phyloP scores from a whole-genome alignment of 2,888 invertebrate species.

The Drosophila hamatofila region DNA sequence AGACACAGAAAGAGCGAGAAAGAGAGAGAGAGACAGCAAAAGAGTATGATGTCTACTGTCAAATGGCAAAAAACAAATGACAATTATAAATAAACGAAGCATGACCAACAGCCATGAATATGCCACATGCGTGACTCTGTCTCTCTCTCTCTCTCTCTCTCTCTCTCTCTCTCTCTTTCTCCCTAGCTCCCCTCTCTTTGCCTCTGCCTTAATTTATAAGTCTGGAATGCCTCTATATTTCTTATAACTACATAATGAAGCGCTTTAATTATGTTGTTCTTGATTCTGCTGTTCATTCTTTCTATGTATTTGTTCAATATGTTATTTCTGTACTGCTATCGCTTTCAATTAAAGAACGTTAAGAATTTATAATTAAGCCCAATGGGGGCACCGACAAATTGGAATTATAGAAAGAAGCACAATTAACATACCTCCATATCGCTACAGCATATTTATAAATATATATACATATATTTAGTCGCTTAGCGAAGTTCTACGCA shows the following conservation, averaged over 20 bases:
- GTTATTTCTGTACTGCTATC: slow-evolving; percentile 28
- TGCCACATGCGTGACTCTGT: slow-evolving; percentile 35
- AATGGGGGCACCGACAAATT: slow-evolving; percentile 31
- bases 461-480: no score
- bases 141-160: not conserved
- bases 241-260: slow-evolving; percentile 15
- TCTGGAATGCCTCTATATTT: slow-evolving; percentile 3
- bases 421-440: slow-evolving; percentile 18
- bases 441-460: no score
- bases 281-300: not conserved
- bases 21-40: not conserved
- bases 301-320: not conserved
- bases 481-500: not conserved
- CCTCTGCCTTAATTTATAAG: slow-evolving; percentile 5
- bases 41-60: slow-evolving; percentile 26
- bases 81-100: slow-evolving; percentile 57
- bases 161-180: slow-evolving; percentile 4
- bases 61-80: slow-evolving; percentile 39
- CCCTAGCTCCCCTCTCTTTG: not conserved
- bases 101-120: slow-evolving; percentile 47
- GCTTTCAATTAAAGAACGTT: slow-evolving; percentile 44
- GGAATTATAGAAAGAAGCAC: slow-evolving; percentile 7
- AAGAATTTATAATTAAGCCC: slow-evolving; percentile 32
- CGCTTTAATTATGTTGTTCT: slow-evolving; percentile 24
- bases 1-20: not conserved